Conservation (phyloP, 2,113 vertebrate genomes). For the Thryonomys swinderianus region DNA sequence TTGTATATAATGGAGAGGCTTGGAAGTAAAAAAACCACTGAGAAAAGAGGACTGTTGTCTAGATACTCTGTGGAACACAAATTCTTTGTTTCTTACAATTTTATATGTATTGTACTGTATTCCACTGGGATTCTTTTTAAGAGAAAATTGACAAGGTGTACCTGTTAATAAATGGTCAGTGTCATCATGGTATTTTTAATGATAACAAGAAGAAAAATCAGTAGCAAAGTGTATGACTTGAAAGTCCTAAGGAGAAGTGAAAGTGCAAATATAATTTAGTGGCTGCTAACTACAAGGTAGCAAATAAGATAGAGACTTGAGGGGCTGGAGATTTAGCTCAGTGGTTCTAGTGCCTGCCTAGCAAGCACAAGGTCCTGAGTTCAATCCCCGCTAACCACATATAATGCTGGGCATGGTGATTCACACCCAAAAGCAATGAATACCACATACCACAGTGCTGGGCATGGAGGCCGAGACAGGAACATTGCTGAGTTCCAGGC, state of each 20-base stretch:
- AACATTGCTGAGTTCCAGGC: too few species aligned
- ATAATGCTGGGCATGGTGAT: too few species aligned
- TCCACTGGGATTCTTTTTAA: not conserved
- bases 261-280: not conserved
- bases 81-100: not conserved
- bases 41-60: not conserved
- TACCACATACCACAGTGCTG: too few species aligned
- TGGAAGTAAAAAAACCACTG: not conserved
- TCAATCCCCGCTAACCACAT: too few species aligned
- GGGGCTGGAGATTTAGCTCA: too few species aligned
- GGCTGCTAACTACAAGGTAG: not conserved
- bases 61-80: not conserved
- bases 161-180: not conserved
- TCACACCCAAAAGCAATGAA: too few species aligned
- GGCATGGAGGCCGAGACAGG: too few species aligned
- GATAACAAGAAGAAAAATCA: not conserved
- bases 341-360: too few species aligned
- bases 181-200: not conserved
- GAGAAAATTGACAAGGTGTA: not conserved
- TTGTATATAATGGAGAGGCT: constrained; percentile 37
- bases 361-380: too few species aligned
- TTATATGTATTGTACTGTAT: not conserved
- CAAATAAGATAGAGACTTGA: not conserved
- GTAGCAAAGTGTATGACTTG: not conserved
- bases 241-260: constrained; percentile 6